Percentiles rank a stretch among this genome's conserved stretches.
Evolutionary conservation across 1,140 invertebrate species (phyloP).

Genomic region (Cylas formicarius): DNA sequence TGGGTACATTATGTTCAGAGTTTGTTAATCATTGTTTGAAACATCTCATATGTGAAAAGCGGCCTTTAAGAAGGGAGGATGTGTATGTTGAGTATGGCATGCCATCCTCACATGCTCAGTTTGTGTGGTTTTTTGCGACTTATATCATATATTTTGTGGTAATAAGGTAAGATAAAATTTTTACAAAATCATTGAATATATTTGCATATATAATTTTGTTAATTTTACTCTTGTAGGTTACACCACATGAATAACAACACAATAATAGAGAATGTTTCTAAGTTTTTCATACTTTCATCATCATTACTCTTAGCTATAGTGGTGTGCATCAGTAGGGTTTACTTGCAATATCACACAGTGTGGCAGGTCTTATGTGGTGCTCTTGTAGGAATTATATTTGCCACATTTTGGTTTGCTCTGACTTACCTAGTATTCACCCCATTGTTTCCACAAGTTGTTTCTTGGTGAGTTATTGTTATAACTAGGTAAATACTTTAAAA

Average conservation of each 20-base stretch:
- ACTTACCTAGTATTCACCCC: conserved; percentile 77
- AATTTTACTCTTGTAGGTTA: conserved; percentile 51
- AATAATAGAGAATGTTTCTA: conserved; percentile 67
- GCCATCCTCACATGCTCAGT: conserved; percentile 88
- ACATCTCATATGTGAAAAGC: conserved; percentile 70
- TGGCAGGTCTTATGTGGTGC: conserved; percentile 75
- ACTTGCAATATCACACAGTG: conserved; percentile 80
- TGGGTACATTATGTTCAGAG: conserved; percentile 74
- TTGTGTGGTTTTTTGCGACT: conserved; percentile 86
- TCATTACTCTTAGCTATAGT: conserved; percentile 54
- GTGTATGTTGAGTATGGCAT: conserved; percentile 86
- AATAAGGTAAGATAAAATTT: conserved; percentile 59
- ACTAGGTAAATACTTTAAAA: conserved; percentile 1
- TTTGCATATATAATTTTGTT: neutral
- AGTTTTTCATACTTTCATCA: conserved; percentile 55
- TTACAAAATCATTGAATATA: neutral
- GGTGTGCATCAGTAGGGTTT: conserved; percentile 67
- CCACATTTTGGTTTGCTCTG: conserved; percentile 52
- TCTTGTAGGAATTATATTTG: conserved; percentile 45
- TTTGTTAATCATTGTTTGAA: conserved; percentile 74
- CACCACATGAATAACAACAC: conserved; percentile 73
- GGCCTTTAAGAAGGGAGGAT: conserved; percentile 61
- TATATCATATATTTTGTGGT: conserved; percentile 82
- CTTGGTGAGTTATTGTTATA: conserved; percentile 61
- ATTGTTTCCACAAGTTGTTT: conserved; percentile 75